Percentiles rank a stretch among this genome's conserved stretches.
Conservation (phyloP, 2,797 vertebrate species). For the Crenichthys baileyi region DNA sequence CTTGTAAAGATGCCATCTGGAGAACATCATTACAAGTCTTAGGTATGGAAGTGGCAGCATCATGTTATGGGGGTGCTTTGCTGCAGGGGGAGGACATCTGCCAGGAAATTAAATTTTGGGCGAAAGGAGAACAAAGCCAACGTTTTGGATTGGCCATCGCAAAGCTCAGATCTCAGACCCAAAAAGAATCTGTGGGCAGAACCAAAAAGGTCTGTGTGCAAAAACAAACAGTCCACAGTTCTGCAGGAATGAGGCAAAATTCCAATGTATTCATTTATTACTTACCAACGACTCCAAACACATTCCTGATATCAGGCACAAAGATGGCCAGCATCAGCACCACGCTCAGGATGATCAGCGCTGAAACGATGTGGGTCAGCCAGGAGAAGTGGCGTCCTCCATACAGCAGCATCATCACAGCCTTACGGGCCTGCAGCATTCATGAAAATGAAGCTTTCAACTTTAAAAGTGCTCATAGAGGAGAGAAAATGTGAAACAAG, state of each 20-base stretch:
- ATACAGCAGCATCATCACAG: conserved; percentile 83
- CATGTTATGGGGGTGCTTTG: not conserved
- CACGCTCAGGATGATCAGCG: conserved; percentile 81
- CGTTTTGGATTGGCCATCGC: too few species aligned
- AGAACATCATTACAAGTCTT: not conserved
- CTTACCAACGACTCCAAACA: conserved; percentile 94
- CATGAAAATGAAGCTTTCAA: conserved; percentile 17
- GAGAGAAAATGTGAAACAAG: not conserved
- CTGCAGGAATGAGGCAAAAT: not conserved
- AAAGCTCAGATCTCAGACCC: too few species aligned
- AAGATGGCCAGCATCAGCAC: conserved; percentile 90
- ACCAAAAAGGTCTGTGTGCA: not conserved
- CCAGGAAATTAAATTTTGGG: too few species aligned
- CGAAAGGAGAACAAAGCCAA: too few species aligned
- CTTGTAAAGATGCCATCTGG: too few species aligned
- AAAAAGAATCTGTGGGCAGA: too few species aligned
- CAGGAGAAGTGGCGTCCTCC: conserved; percentile 84
- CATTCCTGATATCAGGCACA: conserved; percentile 90
- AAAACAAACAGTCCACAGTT: not conserved
- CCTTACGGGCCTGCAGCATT: conserved; percentile 87
- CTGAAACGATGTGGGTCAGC: conserved; percentile 82
- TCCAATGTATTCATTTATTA: conserved; percentile 18
- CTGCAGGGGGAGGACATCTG: too few species aligned
- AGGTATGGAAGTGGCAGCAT: not conserved
- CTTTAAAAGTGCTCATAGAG: not conserved